These are phyloP conservation scores for Copidosoma floridanum DNA, from an alignment of 1,140 invertebrate genomes.

Conservation along the genomic window DNA sequence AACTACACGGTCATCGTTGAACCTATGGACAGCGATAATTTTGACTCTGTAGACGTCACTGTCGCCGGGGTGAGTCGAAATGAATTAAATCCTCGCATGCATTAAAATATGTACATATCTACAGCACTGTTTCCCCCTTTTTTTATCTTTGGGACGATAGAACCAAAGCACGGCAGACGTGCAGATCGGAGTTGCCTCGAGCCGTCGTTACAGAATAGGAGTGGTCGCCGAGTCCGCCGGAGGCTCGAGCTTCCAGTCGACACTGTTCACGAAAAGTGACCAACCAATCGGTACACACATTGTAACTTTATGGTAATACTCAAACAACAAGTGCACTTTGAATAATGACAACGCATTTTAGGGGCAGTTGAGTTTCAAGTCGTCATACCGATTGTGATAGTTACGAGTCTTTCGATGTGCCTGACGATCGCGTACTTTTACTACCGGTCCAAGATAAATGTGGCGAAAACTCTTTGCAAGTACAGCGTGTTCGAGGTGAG, in stretches of 20 bases:
- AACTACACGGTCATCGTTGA: slow-evolving; percentile 41
- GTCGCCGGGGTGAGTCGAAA: slow-evolving; percentile 41
- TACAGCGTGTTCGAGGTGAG: slow-evolving; percentile 38
- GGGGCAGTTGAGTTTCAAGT: not conserved
- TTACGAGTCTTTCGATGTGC: slow-evolving; percentile 22
- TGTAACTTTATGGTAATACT: too few relatives aligned
- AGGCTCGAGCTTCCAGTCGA: slow-evolving; percentile 28
- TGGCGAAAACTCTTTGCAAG: slow-evolving; percentile 14
- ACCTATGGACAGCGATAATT: not conserved
- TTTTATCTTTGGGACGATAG: slow-evolving; percentile 38
- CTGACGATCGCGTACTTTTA: slow-evolving; percentile 22
- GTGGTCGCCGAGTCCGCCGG: slow-evolving; percentile 42
- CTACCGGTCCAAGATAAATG: slow-evolving; percentile 17
- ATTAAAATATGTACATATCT: too few relatives aligned
- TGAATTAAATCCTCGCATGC: too few relatives aligned
- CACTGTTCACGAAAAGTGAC: not conserved
- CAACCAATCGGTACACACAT: too few relatives aligned
- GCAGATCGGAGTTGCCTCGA: slow-evolving; percentile 30
- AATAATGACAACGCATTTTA: too few relatives aligned
- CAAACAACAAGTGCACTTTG: too few relatives aligned
- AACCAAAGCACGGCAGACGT: slow-evolving; percentile 28
- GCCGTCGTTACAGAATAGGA: slow-evolving; percentile 35
- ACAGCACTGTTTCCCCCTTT: too few relatives aligned
- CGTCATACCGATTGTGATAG: slow-evolving; percentile 16
- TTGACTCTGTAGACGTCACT: not conserved